A percentile compares a stretch with the other conserved stretches of the same genome.
Conservation (phyloP, 2,113 vertebrate genomes). For the Ammodytes marinus region DNA sequence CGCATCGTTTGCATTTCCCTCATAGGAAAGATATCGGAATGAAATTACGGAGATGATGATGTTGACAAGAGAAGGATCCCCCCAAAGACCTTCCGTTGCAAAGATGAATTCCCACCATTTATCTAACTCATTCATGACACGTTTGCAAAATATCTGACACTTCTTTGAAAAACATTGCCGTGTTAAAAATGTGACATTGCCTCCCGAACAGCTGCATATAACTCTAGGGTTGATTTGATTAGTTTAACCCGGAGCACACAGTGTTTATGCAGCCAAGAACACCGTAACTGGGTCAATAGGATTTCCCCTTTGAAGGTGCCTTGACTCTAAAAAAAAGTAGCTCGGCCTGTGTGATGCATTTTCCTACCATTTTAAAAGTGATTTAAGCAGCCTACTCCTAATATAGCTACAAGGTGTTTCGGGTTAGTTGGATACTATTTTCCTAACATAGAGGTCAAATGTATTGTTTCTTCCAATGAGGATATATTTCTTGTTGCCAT, state of each 20-base stretch:
- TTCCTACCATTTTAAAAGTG: not conserved
- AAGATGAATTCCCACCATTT: conserved; percentile 20
- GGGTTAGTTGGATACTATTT: not conserved
- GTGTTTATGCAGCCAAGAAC: conserved; percentile 9
- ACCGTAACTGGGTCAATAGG: conserved; percentile 22
- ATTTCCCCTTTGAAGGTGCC: conserved; percentile 25
- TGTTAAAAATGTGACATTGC: conserved; percentile 2
- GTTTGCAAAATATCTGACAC: conserved; percentile 3
- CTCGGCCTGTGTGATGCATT: not conserved
- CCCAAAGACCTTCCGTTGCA: not conserved
- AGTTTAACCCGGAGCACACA: not conserved
- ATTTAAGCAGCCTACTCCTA: not conserved
- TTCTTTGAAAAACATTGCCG: not conserved
- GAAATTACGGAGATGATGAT: not conserved
- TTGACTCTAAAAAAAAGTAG: conserved; percentile 2
- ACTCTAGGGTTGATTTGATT: conserved; percentile 34
- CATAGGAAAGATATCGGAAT: not conserved
- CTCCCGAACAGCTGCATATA: conserved; percentile 39
- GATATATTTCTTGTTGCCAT: not conserved
- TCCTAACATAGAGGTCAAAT: not conserved
- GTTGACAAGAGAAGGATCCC: not conserved
- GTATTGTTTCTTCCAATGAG: not conserved
- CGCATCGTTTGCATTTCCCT: not conserved
- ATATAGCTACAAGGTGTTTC: not conserved
- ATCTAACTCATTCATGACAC: conserved; percentile 15